A percentile compares a stretch with the other conserved stretches of the same genome.
Evolutionary conservation across 2,113 vertebrate species (phyloP).

Genomic region (Tricholaema leucomelas): DNA sequence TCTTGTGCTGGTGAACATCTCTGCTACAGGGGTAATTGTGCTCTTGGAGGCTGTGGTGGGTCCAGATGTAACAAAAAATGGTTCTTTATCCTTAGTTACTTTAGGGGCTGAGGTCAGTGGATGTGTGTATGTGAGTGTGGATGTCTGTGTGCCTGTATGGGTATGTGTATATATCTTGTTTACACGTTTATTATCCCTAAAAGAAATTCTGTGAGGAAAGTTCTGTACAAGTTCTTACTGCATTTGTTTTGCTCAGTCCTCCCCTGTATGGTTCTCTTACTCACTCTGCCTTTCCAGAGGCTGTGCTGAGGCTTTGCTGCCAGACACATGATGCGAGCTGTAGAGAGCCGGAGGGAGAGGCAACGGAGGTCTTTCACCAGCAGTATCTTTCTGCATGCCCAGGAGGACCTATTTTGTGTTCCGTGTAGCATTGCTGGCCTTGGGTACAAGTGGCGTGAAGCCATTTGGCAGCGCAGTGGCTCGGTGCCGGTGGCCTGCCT

Average conservation of each 20-base stretch:
- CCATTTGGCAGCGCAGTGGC: background rate
- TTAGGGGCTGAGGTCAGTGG: background rate
- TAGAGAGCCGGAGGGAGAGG: background rate
- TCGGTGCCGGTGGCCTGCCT: background rate
- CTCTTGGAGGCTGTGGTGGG: background rate
- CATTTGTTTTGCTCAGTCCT: background rate
- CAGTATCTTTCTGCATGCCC: background rate
- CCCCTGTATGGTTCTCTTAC: background rate
- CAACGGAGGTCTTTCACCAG: background rate
- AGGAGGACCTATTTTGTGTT: background rate
- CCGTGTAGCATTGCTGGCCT: background rate
- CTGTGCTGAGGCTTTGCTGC: background rate
- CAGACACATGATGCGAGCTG: background rate
- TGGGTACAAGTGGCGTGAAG: background rate
- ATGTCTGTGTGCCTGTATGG: background rate
- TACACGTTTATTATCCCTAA: background rate
- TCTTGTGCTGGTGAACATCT: background rate
- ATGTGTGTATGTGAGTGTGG: too few relatives aligned
- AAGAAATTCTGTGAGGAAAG: background rate
- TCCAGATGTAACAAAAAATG: background rate
- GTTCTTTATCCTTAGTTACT: background rate
- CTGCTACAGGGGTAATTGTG: background rate
- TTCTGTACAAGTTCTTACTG: background rate
- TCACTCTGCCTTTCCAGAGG: background rate
- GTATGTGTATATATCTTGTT: background rate